These are phyloP conservation scores for Hydrolagus colliei DNA, from an alignment of 2,797 vertebrate species.

Conservation along the genomic window DNA sequence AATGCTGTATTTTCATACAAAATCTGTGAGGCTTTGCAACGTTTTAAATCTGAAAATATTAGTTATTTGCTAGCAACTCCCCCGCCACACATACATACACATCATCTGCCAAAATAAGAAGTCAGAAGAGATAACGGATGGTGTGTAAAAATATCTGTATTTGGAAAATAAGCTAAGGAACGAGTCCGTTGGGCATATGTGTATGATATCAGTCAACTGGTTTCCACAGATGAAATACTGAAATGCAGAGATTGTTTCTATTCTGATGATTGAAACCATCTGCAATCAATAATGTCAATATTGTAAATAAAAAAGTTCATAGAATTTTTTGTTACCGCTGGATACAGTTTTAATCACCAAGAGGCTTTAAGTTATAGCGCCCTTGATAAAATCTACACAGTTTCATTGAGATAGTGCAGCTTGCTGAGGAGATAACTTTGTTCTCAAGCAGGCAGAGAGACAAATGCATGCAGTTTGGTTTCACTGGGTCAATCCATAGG, in stretches of 20 bases:
- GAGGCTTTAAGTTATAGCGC: background rate
- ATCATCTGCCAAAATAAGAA: background rate
- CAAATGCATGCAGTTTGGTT: background rate
- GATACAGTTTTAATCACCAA: constrained; percentile 11
- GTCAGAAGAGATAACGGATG: background rate
- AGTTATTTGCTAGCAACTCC: too few species aligned
- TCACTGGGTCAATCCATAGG: background rate
- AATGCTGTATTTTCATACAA: background rate
- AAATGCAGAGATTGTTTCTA: background rate
- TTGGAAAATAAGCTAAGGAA: background rate
- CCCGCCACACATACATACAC: background rate
- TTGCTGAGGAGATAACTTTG: constrained; percentile 2
- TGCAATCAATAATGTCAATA: constrained; percentile 23
- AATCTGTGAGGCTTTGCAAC: background rate
- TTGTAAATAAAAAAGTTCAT: constrained; percentile 16
- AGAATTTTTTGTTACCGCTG: background rate
- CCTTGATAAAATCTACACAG: background rate
- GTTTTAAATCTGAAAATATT: background rate
- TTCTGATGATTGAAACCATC: constrained; percentile 4
- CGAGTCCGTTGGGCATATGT: background rate
- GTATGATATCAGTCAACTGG: background rate
- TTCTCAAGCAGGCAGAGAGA: background rate
- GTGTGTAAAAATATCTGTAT: background rate
- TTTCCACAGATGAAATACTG: background rate
- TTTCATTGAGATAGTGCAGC: background rate